Evolutionary conservation across 1,140 invertebrate genomes (phyloP), one percentile per base, ranked within the genome.

Genomic region (Euwallacea similis): DNA sequence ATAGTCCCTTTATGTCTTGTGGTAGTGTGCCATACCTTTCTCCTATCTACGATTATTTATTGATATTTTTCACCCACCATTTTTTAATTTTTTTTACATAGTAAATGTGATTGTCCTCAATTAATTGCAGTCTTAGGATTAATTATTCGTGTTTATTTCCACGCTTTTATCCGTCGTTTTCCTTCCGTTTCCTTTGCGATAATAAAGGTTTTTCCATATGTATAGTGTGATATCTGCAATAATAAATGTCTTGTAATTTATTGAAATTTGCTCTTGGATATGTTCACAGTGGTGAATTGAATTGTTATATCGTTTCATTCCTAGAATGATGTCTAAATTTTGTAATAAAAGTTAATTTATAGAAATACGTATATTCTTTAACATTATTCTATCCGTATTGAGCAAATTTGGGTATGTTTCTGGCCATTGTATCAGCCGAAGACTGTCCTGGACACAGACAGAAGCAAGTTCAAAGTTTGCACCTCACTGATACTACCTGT

Each of bases 251-350:
- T 11, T 13, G 13, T 56, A 15, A 56, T 56, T 56, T 56, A 16
- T 56, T 56, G 13, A 50, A 69, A 61, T 69, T 60, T 61, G 56
- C 66, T 47, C 66, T 62, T n/a, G 16, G 61, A 69, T 33, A 42
- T 50, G 33, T 62, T 62, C 43, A 67, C 53, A 9, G n/a, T 67
- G 41, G 55, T 42, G 46, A 69, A 66, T 59, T 33, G 60, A 59
- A 55, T 66, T 66, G 64, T 68, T 68, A 60, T 59, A 59, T 58
- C 44, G 8, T 59, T 42, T 60, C 68, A 63, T 63, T 69, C 59
- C 46, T 63, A 55, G 60, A 63, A 69, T 63, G 68, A 69, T 69
- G 54, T 69, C 68, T 69, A 69, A 69, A 69, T 69, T 69, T 69
- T 69, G 33, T 69, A 69, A 69, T 69, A 69, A 69, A 69, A 69